Conservation (phyloP, 2,888 invertebrate genomes). For the Chymomyza fuscimana region DNA sequence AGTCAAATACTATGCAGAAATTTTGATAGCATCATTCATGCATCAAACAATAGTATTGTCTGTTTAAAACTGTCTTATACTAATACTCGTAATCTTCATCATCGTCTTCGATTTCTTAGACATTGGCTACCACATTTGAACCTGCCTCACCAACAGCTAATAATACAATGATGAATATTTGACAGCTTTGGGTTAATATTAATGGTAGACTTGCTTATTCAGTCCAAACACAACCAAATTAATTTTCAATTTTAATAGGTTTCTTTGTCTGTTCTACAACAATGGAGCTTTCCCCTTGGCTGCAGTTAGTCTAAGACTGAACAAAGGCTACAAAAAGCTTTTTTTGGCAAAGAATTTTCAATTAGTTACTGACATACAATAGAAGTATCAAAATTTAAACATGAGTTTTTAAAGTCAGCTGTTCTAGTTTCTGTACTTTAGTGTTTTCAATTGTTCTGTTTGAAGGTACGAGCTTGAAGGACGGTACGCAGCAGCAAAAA, state of each 20-base stretch:
- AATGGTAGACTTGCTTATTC: neutral
- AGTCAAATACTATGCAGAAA: neutral
- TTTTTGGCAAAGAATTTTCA: neutral
- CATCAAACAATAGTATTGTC: constrained; percentile 25
- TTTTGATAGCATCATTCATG: neutral
- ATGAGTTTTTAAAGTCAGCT: neutral
- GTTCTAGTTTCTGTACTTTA: no score
- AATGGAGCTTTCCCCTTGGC: neutral
- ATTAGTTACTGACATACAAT: neutral
- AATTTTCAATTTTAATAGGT: neutral
- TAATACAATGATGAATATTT: neutral
- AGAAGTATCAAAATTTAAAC: neutral
- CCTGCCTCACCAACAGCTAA: neutral
- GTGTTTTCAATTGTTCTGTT: no score
- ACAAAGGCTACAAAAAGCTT: neutral
- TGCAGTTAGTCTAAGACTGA: neutral
- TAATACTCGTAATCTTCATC: neutral
- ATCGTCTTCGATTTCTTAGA: neutral
- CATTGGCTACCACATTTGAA: neutral
- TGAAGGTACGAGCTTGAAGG: no score
- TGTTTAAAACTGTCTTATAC: constrained; percentile 26
- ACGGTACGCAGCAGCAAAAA: no score
- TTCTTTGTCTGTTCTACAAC: neutral
- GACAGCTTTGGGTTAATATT: neutral
- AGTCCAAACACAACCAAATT: neutral